Evolutionary conservation across 1,140 invertebrate genomes (phyloP).

Genomic region (Drosophila lini): DNA sequence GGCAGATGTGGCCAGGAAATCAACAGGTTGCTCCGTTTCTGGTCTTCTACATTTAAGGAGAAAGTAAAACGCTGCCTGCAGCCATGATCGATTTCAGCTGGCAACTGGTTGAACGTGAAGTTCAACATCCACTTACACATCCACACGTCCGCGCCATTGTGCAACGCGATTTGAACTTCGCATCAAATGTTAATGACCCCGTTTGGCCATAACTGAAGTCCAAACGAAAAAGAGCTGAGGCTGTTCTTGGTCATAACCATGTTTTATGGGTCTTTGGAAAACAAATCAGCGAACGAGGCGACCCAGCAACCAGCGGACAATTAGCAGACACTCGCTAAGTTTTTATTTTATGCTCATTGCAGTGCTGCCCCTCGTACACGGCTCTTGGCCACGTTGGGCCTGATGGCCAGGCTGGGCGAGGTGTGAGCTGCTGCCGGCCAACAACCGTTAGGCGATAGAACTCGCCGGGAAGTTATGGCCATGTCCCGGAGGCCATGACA

Average conservation of each 20-base stretch:
- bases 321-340: slow-evolving; percentile 65
- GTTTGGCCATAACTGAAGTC: slow-evolving; percentile 40
- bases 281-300: slow-evolving; percentile 56
- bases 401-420: slow-evolving; percentile 22
- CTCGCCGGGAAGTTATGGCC: slow-evolving; percentile 39
- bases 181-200: slow-evolving; percentile 73
- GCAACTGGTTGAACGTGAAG: slow-evolving; percentile 70
- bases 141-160: slow-evolving; percentile 41
- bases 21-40: slow-evolving; percentile 59
- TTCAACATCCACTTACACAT: slow-evolving; percentile 39
- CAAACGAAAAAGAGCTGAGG: slow-evolving; percentile 13
- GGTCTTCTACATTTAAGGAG: slow-evolving; percentile 79
- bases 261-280: slow-evolving; percentile 44
- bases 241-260: slow-evolving; percentile 49
- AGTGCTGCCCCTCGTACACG: slow-evolving; percentile 8
- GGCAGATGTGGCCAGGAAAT: slow-evolving; percentile 79
- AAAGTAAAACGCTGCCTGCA: slow-evolving; percentile 63
- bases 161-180: slow-evolving; percentile 69
- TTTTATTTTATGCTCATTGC: slow-evolving; percentile 45
- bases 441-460: slow-evolving; percentile 59
- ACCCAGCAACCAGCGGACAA: slow-evolving; percentile 51
- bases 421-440: slow-evolving; percentile 40
- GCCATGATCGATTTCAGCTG: slow-evolving; percentile 40
- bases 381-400: slow-evolving; percentile 11
- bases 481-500: slow-evolving; percentile 40